Percentiles rank a stretch among this genome's conserved stretches.
Evolutionary conservation across 2,113 vertebrate species (phyloP).

Genomic region (Nyctibius bracteatus): DNA sequence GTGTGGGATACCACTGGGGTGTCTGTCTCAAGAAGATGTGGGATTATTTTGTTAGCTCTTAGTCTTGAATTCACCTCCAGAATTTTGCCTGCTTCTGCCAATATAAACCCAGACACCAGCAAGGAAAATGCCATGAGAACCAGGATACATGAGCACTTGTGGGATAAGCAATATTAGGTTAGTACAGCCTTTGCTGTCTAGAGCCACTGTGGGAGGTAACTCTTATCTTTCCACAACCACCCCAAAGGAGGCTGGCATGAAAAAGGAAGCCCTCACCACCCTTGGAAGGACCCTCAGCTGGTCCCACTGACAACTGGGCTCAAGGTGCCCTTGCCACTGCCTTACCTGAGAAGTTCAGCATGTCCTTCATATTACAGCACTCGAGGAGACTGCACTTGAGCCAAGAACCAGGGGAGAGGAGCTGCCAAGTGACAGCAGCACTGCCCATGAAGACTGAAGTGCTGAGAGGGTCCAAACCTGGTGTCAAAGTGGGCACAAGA

Average conservation of each 20-base stretch:
- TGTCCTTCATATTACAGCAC: background rate
- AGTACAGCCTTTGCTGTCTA: background rate
- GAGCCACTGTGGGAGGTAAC: background rate
- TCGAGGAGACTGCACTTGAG: slow-evolving; percentile 1
- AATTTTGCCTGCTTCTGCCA: background rate
- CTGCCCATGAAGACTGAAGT: background rate
- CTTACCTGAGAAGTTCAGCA: background rate
- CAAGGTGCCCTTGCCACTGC: background rate
- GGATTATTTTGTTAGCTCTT: background rate
- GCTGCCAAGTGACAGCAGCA: background rate
- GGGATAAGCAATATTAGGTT: background rate
- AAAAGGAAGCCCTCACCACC: background rate
- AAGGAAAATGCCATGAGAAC: background rate
- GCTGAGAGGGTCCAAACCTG: slow-evolving; percentile 10
- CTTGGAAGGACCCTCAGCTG: background rate
- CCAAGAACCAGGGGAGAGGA: background rate
- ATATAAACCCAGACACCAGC: background rate
- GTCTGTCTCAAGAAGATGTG: background rate
- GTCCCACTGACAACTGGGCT: background rate
- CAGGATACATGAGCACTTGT: accelerated
- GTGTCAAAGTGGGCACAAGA: background rate
- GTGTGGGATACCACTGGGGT: background rate
- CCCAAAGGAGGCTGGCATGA: background rate
- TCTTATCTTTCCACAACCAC: background rate
- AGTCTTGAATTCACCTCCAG: background rate